Base-by-base conservation (phyloP, 2,797 vertebrate genomes). In the Anguilla anguilla region DNA sequence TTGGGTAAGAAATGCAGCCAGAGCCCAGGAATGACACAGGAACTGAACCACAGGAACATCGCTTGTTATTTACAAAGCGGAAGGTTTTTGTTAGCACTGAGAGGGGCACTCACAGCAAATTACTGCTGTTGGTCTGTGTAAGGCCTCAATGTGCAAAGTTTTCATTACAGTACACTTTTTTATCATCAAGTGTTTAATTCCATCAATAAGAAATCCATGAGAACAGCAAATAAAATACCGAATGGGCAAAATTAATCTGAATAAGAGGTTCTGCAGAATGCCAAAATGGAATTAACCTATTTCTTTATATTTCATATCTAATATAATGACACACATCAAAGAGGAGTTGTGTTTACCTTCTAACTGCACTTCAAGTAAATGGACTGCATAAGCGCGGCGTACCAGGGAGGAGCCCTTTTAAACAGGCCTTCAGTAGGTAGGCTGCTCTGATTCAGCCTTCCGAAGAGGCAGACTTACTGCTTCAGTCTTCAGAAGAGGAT, bases 1-100 rank as follows among this genome's bases (percentile, higher is more conserved):
- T 85, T 79, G 83, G 83, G 83, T 64, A 85, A 81, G 69, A 39
- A 85, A 88, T 85, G 72, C 74, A 10, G 22, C 39, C 74, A 15
- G 0, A 15, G 0, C 3, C 19, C 11, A 15, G 15, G 5, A 53
- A 22, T 35, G 46, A 53, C 9, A 28, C 57, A n/a, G 61, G 46
- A 87, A 72, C 17, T 82, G 22, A 82, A 82, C 46, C 81, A 69
- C 6, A 53, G 43, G 55, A 46, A 57, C n/a, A 5, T 57, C 0
- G 3, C 84, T 43, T 74, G 39, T 79, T 43, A 17, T 43, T 43
- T 43, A 46, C 51, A 57, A 49, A 3, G 72, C 19, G 13, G 49
- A 35, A 74, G 22, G 46, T 51, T 46, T 82, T 35, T 46, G 15
- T 79, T 46, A n/a, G 79, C 46, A 82, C 46, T 11, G 31, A 39